Evolutionary conservation across 2,888 invertebrate genomes (phyloP).

Genomic region (Elmis aenea): DNA sequence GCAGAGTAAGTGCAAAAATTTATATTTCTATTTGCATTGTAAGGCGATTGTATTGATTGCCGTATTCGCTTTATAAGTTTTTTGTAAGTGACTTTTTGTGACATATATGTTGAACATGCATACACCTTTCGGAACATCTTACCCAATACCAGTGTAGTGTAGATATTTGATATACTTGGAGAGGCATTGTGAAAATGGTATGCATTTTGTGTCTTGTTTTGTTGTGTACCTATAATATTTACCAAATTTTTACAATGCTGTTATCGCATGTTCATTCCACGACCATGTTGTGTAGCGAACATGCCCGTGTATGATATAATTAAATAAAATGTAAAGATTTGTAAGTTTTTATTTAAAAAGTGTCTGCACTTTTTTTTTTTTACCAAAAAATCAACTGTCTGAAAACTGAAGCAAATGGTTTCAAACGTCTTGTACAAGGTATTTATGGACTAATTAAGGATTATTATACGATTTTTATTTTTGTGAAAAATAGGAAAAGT

Average conservation of each 20-base stretch:
- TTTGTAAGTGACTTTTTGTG: slow-evolving; percentile 29
- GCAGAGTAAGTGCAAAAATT: slow-evolving; percentile 13
- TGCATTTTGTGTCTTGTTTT: slow-evolving; percentile 24
- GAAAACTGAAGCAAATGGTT: too few species aligned
- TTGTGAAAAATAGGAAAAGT: too few species aligned
- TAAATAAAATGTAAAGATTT: too few species aligned
- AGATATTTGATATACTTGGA: slow-evolving; percentile 12
- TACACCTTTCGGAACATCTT: slow-evolving; percentile 14
- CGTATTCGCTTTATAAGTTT: slow-evolving; percentile 10
- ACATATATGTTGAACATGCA: slow-evolving; percentile 13
- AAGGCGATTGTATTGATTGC: slow-evolving; percentile 14
- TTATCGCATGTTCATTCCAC: slow-evolving; percentile 34
- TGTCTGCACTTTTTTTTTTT: too few species aligned
- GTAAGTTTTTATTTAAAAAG: too few species aligned
- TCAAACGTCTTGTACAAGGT: too few species aligned
- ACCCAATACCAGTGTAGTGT: slow-evolving; percentile 6
- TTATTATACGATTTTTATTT: too few species aligned
- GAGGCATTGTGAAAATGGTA: slow-evolving; percentile 37
- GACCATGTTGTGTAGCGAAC: slow-evolving; percentile 37
- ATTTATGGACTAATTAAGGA: too few species aligned
- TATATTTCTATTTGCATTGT: slow-evolving; percentile 11
- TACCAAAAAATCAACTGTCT: too few species aligned
- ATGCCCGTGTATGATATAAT: slow-evolving; percentile 33
- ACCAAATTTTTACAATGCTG: slow-evolving; percentile 37
- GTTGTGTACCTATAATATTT: slow-evolving; percentile 19